Percentiles rank a stretch among this genome's conserved stretches.
phyloP scores from a whole-genome alignment of 2,797 vertebrate species.

The Melanotaenia parkinsoni region DNA sequence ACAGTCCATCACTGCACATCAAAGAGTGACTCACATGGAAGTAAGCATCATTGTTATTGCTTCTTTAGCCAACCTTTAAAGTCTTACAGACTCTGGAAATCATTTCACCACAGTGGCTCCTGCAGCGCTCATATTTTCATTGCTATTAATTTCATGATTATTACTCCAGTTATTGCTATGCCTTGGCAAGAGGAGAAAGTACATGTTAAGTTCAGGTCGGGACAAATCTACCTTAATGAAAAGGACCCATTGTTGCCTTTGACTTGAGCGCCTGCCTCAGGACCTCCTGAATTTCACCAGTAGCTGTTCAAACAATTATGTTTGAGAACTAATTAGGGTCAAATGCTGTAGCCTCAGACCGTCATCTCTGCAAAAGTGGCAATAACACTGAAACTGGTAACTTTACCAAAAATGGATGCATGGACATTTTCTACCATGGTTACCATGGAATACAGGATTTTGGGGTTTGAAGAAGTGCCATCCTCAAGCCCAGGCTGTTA shows the following conservation, averaged over 20 bases:
- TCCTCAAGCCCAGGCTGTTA: slow-evolving; percentile 62
- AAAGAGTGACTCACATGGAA: slow-evolving; percentile 50
- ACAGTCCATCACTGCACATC: slow-evolving; percentile 48
- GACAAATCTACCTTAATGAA: slow-evolving; percentile 71
- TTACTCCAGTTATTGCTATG: slow-evolving; percentile 58
- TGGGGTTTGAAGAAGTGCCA: slow-evolving; percentile 68
- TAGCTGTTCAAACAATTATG: slow-evolving; percentile 74
- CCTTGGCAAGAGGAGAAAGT: slow-evolving; percentile 43
- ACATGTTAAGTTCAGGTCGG: slow-evolving; percentile 68
- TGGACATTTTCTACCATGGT: slow-evolving; percentile 62
- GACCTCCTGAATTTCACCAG: slow-evolving; percentile 57
- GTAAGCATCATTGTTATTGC: slow-evolving; percentile 48
- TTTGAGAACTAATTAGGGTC: slow-evolving; percentile 60
- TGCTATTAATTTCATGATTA: slow-evolving; percentile 75
- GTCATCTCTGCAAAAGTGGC: slow-evolving; percentile 47
- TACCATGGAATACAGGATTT: slow-evolving; percentile 60
- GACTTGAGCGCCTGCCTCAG: slow-evolving; percentile 51
- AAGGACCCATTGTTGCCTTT: slow-evolving; percentile 63
- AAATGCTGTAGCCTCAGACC: slow-evolving; percentile 27
- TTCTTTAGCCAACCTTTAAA: slow-evolving; percentile 57
- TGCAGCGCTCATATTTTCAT: slow-evolving; percentile 66
- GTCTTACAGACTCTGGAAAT: slow-evolving; percentile 67
- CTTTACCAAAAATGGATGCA: slow-evolving; percentile 54
- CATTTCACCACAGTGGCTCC: slow-evolving; percentile 63
- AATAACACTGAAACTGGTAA: slow-evolving; percentile 62